Percentiles rank a stretch among this genome's conserved stretches.
Evolutionary conservation across 1,140 invertebrate species (phyloP).

Genomic region (Psilanteris sp.): DNA sequence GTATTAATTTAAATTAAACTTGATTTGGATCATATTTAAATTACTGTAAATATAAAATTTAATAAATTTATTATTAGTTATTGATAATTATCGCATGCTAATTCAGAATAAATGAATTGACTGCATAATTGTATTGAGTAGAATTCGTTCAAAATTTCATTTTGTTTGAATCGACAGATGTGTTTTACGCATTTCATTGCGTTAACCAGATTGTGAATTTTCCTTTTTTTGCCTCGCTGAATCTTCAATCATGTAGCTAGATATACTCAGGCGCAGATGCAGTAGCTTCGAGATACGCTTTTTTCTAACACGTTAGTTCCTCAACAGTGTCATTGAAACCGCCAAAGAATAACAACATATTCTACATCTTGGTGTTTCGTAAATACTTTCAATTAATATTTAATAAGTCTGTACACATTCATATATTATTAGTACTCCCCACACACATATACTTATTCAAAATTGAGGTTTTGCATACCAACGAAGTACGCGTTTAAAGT

Average conservation of each 20-base stretch:
- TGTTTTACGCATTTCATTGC: slow-evolving; percentile 40
- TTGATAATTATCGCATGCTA: not conserved
- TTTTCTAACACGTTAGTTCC: slow-evolving; percentile 48
- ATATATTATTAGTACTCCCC: too few relatives aligned
- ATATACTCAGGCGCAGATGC: slow-evolving; percentile 68
- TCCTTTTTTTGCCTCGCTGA: slow-evolving; percentile 71
- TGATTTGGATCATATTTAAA: too few relatives aligned
- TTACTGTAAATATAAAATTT: too few relatives aligned
- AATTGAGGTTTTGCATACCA: too few relatives aligned
- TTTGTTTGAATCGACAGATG: slow-evolving; percentile 41
- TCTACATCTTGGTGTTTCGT: too few relatives aligned
- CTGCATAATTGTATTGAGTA: slow-evolving; percentile 38
- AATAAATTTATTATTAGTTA: too few relatives aligned
- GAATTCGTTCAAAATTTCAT: slow-evolving; percentile 34
- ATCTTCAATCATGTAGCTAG: slow-evolving; percentile 58
- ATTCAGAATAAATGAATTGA: slow-evolving; percentile 33
- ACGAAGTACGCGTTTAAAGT: too few relatives aligned
- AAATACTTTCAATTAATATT: too few relatives aligned
- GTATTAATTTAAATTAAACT: too few relatives aligned
- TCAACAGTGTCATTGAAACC: slow-evolving; percentile 53
- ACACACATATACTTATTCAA: too few relatives aligned
- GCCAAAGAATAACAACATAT: slow-evolving; percentile 42
- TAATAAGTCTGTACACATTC: too few relatives aligned
- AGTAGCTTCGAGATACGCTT: slow-evolving; percentile 40
- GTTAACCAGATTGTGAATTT: slow-evolving; percentile 64